Conservation (phyloP, 2,113 vertebrate genomes). For the Hippocampus mohnikei region DNA sequence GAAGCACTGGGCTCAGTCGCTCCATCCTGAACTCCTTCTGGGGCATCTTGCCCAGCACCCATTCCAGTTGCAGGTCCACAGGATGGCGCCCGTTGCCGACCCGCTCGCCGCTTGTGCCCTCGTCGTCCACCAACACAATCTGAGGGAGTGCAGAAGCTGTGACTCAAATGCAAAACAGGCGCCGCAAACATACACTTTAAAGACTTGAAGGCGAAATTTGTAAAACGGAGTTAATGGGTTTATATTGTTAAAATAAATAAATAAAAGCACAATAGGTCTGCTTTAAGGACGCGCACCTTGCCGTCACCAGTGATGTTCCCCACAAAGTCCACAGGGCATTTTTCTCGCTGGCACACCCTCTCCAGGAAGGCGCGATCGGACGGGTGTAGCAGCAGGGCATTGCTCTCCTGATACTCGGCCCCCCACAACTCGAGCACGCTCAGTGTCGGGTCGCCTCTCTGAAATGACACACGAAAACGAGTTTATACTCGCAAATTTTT, state of each 20-base stretch:
- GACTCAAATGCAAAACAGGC: not conserved
- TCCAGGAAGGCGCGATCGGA: conserved; percentile 68
- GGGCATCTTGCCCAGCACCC: conserved; percentile 92
- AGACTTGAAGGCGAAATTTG: too few relatives aligned
- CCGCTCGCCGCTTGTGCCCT: conserved; percentile 2
- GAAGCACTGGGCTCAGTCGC: conserved; percentile 30
- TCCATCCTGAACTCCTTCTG: conserved; percentile 83
- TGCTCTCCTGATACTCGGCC: conserved; percentile 91
- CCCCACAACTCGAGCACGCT: conserved; percentile 91
- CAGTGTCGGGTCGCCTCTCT: conserved; percentile 89
- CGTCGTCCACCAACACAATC: conserved; percentile 77
- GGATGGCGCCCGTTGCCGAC: conserved; percentile 51
- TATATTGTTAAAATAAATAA: not conserved
- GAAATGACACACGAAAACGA: not conserved
- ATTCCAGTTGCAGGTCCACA: conserved; percentile 85
- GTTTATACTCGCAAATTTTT: too few relatives aligned
- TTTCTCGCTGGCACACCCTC: conserved; percentile 78
- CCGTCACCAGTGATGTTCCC: conserved; percentile 82
- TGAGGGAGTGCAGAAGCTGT: conserved; percentile 28
- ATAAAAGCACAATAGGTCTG: not conserved
- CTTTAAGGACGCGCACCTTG: conserved; percentile 59
- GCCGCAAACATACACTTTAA: too few relatives aligned
- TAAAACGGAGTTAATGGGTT: too few relatives aligned
- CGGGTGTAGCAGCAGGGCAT: conserved; percentile 80
- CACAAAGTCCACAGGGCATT: conserved; percentile 84